Base-by-base conservation (phyloP, 2,888 invertebrate genomes). In the Achlya flavicornis region DNA sequence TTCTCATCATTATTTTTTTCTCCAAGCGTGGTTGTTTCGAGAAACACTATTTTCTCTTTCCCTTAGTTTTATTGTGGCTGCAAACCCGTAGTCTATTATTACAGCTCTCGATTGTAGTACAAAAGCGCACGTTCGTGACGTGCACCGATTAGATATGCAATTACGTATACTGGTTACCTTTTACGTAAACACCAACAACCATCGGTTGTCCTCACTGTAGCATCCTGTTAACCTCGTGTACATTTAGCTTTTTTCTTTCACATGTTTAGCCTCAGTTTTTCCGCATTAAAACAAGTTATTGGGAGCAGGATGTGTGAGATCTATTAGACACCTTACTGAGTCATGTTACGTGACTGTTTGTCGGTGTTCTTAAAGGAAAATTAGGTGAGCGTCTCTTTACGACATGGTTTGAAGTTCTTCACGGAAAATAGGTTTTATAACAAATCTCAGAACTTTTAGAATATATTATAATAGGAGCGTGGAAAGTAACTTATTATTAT, bases 201-300 rank as follows among this genome's bases (percentile, higher is more conserved):
- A 77, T 87, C 77, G 73, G 71, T 77, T 85, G 87, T 83, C 86
- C 85, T 86, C 84, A 81, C 53, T 62, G 72, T 75, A 68, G 83
- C 84, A 87, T 87, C 89, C 87, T 88, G 90, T 84, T 90, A 77
- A 73, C 90, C 90, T 90, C 87, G 87, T 65, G 64, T 65, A 62
- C 46, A 64, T 63, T 65, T 66, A 72, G 66, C 69, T 80, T 87
- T 85, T 87, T 87, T 87, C 86, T 87, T 84, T 84, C 80, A 78
- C 83, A 74, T 19, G 63, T 69, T 70, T 66, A 64, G 72, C 67
- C 79, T 75, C 73, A 76, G 78, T 76, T 87, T 85, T 88, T 87
- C 87, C 87, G 83, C 73, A 64, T 84, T 78, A 64, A 63, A 80
- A 80, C 83, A 69, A 67, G 83, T 80, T 80, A 64, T 72, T 71